phyloP scores from a whole-genome alignment of 2,888 invertebrate genomes.

The Norana najaformis region DNA sequence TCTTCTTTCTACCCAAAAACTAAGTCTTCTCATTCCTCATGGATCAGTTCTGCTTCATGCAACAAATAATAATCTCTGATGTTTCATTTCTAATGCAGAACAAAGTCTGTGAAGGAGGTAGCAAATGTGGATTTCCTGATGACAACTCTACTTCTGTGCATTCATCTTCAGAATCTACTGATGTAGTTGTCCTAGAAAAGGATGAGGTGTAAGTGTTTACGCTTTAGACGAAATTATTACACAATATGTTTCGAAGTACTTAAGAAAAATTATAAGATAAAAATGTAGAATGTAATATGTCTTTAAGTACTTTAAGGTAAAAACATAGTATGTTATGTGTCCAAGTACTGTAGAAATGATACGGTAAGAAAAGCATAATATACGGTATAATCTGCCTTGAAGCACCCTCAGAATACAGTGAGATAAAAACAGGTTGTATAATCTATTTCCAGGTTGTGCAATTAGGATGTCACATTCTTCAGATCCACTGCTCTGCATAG shows the following conservation, averaged over 20 bases:
- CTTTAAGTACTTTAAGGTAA: neutral
- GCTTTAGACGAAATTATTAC: neutral
- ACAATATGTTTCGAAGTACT: too few relatives aligned
- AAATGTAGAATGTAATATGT: too few relatives aligned
- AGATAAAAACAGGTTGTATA: too few relatives aligned
- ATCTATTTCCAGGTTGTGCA: too few relatives aligned
- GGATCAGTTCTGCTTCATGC: neutral
- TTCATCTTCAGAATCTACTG: neutral
- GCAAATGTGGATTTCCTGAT: neutral
- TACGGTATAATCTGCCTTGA: too few relatives aligned
- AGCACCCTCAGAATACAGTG: too few relatives aligned
- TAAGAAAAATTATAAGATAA: too few relatives aligned
- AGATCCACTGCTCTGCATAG: too few relatives aligned
- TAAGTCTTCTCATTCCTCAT: neutral
- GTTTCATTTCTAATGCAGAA: neutral
- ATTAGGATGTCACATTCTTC: too few relatives aligned
- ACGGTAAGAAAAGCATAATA: neutral
- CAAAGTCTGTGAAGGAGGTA: neutral
- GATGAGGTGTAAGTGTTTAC: conserved; percentile 6
- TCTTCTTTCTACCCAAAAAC: neutral
- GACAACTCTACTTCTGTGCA: neutral
- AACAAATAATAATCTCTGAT: neutral
- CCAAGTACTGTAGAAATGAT: neutral
- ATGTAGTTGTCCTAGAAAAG: neutral
- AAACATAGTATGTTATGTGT: too few relatives aligned